phyloP scores from a whole-genome alignment of 2,888 invertebrate genomes.

The Apamea monoglypha region DNA sequence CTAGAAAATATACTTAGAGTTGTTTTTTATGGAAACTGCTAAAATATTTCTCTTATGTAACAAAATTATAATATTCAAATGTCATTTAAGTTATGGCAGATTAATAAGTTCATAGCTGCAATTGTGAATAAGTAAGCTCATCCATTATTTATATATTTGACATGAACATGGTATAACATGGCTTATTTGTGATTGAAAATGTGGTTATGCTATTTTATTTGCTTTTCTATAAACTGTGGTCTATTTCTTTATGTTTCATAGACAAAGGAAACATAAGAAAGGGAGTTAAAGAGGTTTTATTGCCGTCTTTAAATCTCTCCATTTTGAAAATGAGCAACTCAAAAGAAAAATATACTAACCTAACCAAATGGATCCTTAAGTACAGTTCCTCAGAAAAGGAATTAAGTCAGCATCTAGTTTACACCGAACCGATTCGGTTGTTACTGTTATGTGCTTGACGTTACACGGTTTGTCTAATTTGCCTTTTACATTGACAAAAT shows the following conservation, averaged over 20 bases:
- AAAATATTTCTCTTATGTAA: constrained; percentile 6
- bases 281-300: constrained; percentile 1
- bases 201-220: neutral
- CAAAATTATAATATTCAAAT: constrained; percentile 6
- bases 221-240: neutral
- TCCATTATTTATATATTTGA: constrained; percentile 11
- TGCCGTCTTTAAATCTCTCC: neutral
- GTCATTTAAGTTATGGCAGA: neutral
- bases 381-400: constrained; percentile 23
- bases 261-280: neutral
- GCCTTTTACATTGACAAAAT: constrained; percentile 41
- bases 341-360: neutral
- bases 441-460: constrained; percentile 62
- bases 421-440: constrained; percentile 51
- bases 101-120: neutral
- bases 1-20: too few relatives aligned
- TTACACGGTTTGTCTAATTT: constrained; percentile 57
- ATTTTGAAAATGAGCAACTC: constrained; percentile 9
- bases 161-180: neutral
- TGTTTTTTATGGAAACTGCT: neutral
- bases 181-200: neutral
- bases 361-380: constrained; percentile 4
- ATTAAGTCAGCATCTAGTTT: constrained; percentile 52
- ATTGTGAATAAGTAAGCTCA: constrained; percentile 30
- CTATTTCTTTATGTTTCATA: neutral